Conservation (phyloP, 1,140 invertebrate genomes). For the Penaeus chinensis region DNA sequence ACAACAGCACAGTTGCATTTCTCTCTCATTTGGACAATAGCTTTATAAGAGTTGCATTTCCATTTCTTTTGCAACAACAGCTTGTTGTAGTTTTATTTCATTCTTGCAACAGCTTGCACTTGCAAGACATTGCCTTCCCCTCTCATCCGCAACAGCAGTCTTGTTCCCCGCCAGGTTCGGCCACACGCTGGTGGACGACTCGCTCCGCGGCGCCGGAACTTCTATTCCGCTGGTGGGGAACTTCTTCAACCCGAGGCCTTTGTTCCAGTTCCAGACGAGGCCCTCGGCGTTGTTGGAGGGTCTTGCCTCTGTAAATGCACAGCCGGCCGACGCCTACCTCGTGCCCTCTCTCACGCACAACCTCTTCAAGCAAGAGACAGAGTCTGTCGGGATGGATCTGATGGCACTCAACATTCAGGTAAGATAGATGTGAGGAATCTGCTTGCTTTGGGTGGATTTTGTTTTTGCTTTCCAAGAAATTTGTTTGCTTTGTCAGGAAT, state of each 20-base stretch:
- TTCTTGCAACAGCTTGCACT: too few species aligned
- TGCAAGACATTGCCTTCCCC: too few species aligned
- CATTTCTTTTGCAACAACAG: too few species aligned
- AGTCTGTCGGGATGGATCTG: constrained; percentile 77
- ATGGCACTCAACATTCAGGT: constrained; percentile 83
- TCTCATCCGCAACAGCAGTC: too few species aligned
- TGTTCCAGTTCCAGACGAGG: neutral
- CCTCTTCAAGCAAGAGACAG: constrained; percentile 70
- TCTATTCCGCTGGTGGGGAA: neutral
- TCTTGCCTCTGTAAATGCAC: neutral
- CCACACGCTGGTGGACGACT: neutral
- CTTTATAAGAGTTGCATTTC: too few species aligned
- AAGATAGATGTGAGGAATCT: too few species aligned
- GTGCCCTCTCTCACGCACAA: constrained; percentile 68
- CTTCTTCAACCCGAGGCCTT: neutral
- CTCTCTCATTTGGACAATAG: too few species aligned
- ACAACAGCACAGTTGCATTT: too few species aligned
- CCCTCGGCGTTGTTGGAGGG: neutral
- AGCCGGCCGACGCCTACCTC: neutral
- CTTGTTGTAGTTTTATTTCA: too few species aligned
- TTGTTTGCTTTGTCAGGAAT: too few species aligned
- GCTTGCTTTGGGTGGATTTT: too few species aligned
- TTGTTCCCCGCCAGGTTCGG: neutral
- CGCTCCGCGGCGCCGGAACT: neutral
- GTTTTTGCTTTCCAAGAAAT: too few species aligned